Evolutionary conservation across 2,888 invertebrate species (phyloP).

Genomic region (Apocheima hispidaria): DNA sequence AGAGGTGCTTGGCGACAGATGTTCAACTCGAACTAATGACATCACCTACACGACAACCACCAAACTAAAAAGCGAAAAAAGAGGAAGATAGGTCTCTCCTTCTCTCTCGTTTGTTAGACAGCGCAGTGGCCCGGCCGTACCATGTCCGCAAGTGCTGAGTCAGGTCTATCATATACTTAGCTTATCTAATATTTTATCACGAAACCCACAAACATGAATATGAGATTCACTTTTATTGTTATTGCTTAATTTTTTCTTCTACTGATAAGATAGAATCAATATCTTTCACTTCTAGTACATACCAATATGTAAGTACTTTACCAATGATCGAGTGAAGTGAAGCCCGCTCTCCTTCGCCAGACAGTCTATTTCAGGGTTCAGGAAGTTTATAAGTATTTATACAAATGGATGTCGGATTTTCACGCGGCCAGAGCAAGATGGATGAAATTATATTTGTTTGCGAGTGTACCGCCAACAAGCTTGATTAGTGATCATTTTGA

Average conservation of each 20-base stretch:
- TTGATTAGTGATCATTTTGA: constrained; percentile 28
- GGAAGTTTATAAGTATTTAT: constrained; percentile 51
- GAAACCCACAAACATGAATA: too few relatives aligned
- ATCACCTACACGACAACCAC: too few relatives aligned
- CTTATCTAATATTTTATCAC: too few relatives aligned
- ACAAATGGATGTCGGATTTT: constrained; percentile 35
- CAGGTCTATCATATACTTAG: too few relatives aligned
- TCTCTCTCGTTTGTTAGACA: too few relatives aligned
- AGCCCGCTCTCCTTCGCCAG: constrained; percentile 34
- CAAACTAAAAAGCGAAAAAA: too few relatives aligned
- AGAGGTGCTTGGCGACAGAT: too few relatives aligned
- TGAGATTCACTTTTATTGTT: too few relatives aligned
- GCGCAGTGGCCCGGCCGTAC: too few relatives aligned
- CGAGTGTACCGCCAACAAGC: constrained; percentile 23
- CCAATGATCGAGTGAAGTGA: constrained; percentile 24
- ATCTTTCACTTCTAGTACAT: neutral
- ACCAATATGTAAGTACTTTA: neutral
- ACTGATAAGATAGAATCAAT: neutral
- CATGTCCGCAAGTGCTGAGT: too few relatives aligned
- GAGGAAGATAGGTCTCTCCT: too few relatives aligned
- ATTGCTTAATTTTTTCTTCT: neutral
- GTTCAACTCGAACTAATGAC: too few relatives aligned
- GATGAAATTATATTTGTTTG: constrained; percentile 32
- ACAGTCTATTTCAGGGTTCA: constrained; percentile 44
- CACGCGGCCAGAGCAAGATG: constrained; percentile 17